phyloP scores from a whole-genome alignment of 1,140 invertebrate species.

The Panagrolaimus sp. region DNA sequence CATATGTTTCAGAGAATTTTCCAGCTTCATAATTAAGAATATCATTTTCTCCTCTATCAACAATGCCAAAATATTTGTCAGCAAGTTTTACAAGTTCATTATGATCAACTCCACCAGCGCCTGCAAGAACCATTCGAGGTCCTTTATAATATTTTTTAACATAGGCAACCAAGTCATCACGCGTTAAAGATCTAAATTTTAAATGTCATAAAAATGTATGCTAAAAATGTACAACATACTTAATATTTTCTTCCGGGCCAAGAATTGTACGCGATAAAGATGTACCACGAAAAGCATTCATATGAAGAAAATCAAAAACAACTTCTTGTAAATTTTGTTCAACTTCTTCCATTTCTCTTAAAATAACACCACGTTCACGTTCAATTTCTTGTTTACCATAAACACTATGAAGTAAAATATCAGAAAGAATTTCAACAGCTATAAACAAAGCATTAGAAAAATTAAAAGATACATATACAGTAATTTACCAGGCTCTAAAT shows the following conservation, averaged over 20 bases:
- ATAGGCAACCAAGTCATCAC: constrained; percentile 78
- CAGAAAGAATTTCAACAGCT: constrained; percentile 90
- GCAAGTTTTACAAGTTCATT: constrained; percentile 77
- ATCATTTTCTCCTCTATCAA: constrained; percentile 76
- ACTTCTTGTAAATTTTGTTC: constrained; percentile 98
- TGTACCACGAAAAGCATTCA: constrained; percentile 88
- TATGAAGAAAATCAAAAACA: constrained; percentile 95
- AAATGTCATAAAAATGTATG: background rate
- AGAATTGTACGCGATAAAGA: constrained; percentile 91
- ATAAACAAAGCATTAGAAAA: constrained; percentile 24
- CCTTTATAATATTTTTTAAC: constrained; percentile 87
- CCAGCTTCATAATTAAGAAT: constrained; percentile 46
- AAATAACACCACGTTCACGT: constrained; percentile 88
- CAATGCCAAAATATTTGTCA: constrained; percentile 75
- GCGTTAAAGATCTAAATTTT: constrained; percentile 69
- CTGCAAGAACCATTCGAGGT: constrained; percentile 85
- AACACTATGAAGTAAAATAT: constrained; percentile 94
- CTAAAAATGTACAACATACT: constrained; percentile 60
- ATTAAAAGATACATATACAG: constrained; percentile 12
- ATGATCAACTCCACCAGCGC: constrained; percentile 90
- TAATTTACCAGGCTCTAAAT: constrained; percentile 68
- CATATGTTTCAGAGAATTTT: constrained; percentile 33
- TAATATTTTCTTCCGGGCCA: constrained; percentile 93
- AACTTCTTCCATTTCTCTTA: constrained; percentile 98
- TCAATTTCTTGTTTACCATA: constrained; percentile 85